Conservation (phyloP, 2,888 invertebrate genomes). For the Unio delphinus region DNA sequence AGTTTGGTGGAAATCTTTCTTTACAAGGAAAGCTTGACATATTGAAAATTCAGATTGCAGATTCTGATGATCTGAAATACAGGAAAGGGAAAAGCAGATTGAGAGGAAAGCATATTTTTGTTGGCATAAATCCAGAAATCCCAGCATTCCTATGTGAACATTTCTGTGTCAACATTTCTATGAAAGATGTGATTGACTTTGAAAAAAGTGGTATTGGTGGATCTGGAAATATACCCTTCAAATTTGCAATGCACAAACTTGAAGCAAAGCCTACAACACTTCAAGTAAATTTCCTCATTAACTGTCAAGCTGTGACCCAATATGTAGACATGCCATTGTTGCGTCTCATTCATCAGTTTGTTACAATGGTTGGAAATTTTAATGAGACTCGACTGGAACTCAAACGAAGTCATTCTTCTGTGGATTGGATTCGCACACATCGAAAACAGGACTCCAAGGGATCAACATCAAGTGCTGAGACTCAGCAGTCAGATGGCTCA, state of each 20-base stretch:
- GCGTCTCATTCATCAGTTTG: slow-evolving; percentile 93
- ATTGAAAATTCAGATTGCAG: slow-evolving; percentile 93
- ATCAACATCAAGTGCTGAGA: slow-evolving; percentile 64
- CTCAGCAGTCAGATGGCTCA: slow-evolving; percentile 58
- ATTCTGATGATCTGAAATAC: slow-evolving; percentile 78
- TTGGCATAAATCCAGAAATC: slow-evolving; percentile 80
- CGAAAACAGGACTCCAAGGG: slow-evolving; percentile 68
- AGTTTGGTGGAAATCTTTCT: slow-evolving; percentile 84
- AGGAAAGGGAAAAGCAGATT: slow-evolving; percentile 52
- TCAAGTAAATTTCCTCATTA: slow-evolving; percentile 89
- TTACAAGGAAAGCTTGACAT: slow-evolving; percentile 84
- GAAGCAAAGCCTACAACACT: slow-evolving; percentile 81
- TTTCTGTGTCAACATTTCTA: slow-evolving; percentile 89
- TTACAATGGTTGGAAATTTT: slow-evolving; percentile 97
- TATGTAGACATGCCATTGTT: slow-evolving; percentile 97
- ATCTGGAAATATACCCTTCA: slow-evolving; percentile 39
- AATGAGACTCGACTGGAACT: slow-evolving; percentile 94
- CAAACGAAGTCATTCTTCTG: slow-evolving; percentile 77
- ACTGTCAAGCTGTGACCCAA: slow-evolving; percentile 90
- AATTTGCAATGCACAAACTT: slow-evolving; percentile 68
- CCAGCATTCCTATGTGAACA: slow-evolving; percentile 94
- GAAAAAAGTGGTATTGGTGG: slow-evolving; percentile 57
- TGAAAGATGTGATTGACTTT: slow-evolving; percentile 91
- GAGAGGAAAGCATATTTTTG: slow-evolving; percentile 23
- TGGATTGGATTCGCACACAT: slow-evolving; percentile 63